These are phyloP conservation scores for Cardiocondyla obscurior DNA, from an alignment of 1,140 invertebrate species.

Conservation along the genomic window DNA sequence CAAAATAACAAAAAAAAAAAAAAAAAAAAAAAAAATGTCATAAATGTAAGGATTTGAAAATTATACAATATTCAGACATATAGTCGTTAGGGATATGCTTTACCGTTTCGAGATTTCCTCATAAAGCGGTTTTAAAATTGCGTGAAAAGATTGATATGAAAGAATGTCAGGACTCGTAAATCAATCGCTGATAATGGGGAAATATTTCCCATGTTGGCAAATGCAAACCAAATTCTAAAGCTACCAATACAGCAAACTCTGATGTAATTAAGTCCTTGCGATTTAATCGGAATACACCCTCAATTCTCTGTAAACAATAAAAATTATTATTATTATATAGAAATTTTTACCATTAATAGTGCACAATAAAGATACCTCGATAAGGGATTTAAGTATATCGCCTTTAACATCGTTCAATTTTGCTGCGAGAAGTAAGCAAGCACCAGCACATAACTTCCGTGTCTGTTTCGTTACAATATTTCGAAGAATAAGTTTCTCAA, in stretches of 20 bases:
- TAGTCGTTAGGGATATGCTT: constrained; percentile 19
- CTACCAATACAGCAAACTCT: constrained; percentile 97
- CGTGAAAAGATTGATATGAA: constrained; percentile 50
- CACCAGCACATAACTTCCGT: constrained; percentile 96
- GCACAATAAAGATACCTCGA: constrained; percentile 88
- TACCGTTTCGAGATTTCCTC: neutral
- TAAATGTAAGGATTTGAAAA: neutral
- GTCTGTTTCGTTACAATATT: constrained; percentile 98
- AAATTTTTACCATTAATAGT: constrained; percentile 40
- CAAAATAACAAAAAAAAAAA: neutral
- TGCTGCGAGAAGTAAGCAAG: constrained; percentile 95
- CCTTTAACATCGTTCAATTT: constrained; percentile 99
- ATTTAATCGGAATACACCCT: constrained; percentile 95
- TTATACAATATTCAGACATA: neutral
- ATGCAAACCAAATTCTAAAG: constrained; percentile 97
- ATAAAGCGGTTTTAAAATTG: constrained; percentile 48
- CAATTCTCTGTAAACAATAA: constrained; percentile 89
- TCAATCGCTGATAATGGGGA: constrained; percentile 96
- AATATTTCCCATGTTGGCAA: constrained; percentile 95
- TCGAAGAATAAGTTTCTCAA: constrained; percentile 97
- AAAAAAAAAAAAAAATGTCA: neutral
- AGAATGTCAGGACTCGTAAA: constrained; percentile 92
- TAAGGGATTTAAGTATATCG: constrained; percentile 91
- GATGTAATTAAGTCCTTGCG: constrained; percentile 95
- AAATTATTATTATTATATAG: constrained; percentile 28